Evolutionary conservation across 37 sponge, comb jelly and placozoan species (phyloP), one percentile per base, ranked within the genome.

Genomic region (Hormiphora californensis): DNA sequence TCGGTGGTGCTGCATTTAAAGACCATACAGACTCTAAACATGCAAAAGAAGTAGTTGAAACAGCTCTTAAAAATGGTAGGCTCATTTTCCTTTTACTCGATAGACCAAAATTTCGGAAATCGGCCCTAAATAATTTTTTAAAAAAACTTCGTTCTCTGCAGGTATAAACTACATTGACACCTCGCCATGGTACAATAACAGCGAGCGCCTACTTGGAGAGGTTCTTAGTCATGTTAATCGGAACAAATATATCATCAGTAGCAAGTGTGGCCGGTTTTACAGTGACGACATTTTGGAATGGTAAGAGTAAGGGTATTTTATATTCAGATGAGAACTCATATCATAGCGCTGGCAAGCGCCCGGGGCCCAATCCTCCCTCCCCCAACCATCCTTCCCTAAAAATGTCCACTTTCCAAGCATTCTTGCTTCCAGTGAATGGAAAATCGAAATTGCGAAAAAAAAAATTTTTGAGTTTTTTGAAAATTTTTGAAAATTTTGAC

Each of bases 131-230:
- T 9, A 17, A 49, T 49, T 49, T 49, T 9, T 9, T 49, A 49
- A 49, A 17, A 49, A 17, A 17, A 15, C 9, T 49, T 49, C 12
- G 53, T n/a, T 5, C 22, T 2, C 35, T 65, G 1, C 37, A 65
- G 98, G 95, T 17, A 69, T 94, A 28, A 94, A 97, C 63, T 93
- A 90, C 57, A 89, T 97, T 36, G 98, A 97, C 63, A 94, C 95
- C 15, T 92, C 98, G 0, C 88, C 90, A 32, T 97, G 93, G 92
- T 97, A 97, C 85, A 95, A 93, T 0, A 92, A 93, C 28, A 91
- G 93, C 8, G 98, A 97, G 54, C 39, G 0, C 22, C 90, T 94
- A 40, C 67, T 97, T 32, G 94, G 98, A 0, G 44, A 89, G 61
- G 93, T 85, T 21, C 31, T 54, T 8, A 32, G 12, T 49, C 39